These are phyloP conservation scores for Apteryx owenii DNA, from an alignment of 2,113 vertebrate species.

Conservation along the genomic window DNA sequence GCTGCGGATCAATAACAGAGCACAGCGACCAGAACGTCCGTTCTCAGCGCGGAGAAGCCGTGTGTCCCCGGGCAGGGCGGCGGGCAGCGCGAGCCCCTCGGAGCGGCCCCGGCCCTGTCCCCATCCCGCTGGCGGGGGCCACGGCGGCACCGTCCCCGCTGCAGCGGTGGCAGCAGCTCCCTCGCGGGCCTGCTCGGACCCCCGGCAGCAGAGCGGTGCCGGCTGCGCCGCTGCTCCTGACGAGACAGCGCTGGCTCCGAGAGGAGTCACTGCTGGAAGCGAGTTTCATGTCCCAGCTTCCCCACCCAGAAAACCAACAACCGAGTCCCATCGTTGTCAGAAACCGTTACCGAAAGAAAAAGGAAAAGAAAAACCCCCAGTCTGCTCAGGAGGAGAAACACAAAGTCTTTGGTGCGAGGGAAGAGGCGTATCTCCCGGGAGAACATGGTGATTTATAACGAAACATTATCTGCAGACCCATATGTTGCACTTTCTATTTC, in stretches of 20 bases:
- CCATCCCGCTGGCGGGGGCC: too few relatives aligned
- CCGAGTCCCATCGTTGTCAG: not conserved
- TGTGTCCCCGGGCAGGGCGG: too few relatives aligned
- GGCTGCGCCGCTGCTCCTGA: too few relatives aligned
- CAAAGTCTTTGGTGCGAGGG: slow-evolving; percentile 63
- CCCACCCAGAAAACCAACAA: not conserved
- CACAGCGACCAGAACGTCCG: too few relatives aligned
- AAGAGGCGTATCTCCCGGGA: slow-evolving; percentile 68
- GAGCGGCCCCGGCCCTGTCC: too few relatives aligned
- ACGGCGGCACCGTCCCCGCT: too few relatives aligned
- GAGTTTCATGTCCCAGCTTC: not conserved
- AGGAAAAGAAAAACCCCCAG: not conserved
- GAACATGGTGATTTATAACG: slow-evolving; percentile 69
- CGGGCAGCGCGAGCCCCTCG: too few relatives aligned
- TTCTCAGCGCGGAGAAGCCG: too few relatives aligned
- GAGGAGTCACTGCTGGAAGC: slow-evolving; percentile 9
- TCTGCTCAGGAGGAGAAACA: slow-evolving; percentile 56
- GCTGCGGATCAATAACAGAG: too few relatives aligned
- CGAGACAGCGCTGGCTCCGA: not conserved
- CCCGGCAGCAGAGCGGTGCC: too few relatives aligned
- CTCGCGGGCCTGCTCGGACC: too few relatives aligned
- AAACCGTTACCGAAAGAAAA: not conserved
- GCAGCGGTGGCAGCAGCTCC: too few relatives aligned
- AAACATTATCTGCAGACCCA: slow-evolving; percentile 71
- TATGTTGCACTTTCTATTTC: slow-evolving; percentile 72